These are phyloP conservation scores for Puma concolor DNA, from an alignment of 2,113 vertebrate species.

Conservation along the genomic window DNA sequence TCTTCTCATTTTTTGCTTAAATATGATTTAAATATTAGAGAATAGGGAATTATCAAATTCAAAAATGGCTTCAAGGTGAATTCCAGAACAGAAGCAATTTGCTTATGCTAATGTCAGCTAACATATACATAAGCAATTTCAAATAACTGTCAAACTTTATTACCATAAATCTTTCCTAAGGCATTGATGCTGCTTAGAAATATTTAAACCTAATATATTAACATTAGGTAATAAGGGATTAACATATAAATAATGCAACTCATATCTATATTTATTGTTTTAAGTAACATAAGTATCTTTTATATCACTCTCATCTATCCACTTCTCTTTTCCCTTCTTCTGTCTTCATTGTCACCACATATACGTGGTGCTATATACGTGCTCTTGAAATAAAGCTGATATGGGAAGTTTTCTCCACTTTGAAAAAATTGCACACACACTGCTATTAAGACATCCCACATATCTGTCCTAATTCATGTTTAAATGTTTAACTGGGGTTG, in stretches of 20 bases:
- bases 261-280: slow-evolving; percentile 22
- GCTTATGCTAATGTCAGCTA: slow-evolving; percentile 72
- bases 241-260: not conserved
- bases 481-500: not conserved
- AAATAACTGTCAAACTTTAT: slow-evolving; percentile 70
- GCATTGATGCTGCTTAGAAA: slow-evolving; percentile 60
- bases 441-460: not conserved
- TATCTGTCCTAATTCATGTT: not conserved
- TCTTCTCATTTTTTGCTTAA: slow-evolving; percentile 53
- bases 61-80: slow-evolving; percentile 68
- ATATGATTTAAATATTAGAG: slow-evolving; percentile 33
- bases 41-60: slow-evolving; percentile 20
- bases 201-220: slow-evolving; percentile 64
- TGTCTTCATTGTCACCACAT: not conserved
- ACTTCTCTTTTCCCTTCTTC: not conserved
- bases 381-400: not conserved
- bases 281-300: not conserved
- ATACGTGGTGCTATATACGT: not conserved
- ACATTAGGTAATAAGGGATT: slow-evolving; percentile 51
- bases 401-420: not conserved
- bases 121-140: slow-evolving; percentile 43
- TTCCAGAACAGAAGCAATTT: slow-evolving; percentile 73
- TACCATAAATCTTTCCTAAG: slow-evolving; percentile 73
- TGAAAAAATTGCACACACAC: not conserved
- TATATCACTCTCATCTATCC: not conserved